Percentiles rank a stretch among this genome's conserved stretches.
These are phyloP conservation scores for Trichacis sp. DNA, from an alignment of 2,888 invertebrate species.

Conservation along the genomic window DNA sequence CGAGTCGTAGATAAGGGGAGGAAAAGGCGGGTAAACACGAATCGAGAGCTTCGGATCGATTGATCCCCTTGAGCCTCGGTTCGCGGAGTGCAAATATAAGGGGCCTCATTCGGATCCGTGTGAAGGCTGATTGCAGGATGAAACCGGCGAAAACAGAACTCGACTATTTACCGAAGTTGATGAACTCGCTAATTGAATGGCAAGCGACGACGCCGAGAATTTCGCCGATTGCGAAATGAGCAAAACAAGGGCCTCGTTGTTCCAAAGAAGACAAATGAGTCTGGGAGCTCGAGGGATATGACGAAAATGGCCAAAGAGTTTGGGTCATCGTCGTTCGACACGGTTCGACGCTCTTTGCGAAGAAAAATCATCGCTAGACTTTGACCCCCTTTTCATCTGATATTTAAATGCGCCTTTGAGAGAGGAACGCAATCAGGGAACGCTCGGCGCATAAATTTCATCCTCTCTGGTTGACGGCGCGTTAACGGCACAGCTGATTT, in stretches of 20 bases:
- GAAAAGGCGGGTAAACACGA: background rate
- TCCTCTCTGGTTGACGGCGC: background rate
- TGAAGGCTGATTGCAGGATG: constrained; percentile 9
- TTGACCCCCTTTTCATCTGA: constrained; percentile 2
- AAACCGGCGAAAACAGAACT: constrained; percentile 10
- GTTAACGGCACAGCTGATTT: background rate
- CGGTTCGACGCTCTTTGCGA: background rate
- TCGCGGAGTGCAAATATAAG: background rate
- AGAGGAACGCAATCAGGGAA: background rate
- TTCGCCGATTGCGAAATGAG: constrained; percentile 12
- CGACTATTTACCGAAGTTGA: constrained; percentile 20
- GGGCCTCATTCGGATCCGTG: background rate
- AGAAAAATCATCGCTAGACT: background rate
- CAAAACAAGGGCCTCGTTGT: constrained; percentile 1
- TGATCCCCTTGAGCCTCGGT: background rate
- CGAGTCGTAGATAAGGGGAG: too few relatives aligned
- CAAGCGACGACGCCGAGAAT: constrained; percentile 8
- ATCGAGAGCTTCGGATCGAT: background rate
- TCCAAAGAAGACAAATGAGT: background rate
- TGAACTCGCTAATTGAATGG: constrained; percentile 23
- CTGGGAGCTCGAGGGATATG: background rate
- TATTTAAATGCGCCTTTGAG: constrained; percentile 1
- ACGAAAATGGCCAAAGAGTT: background rate
- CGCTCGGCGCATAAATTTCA: background rate
- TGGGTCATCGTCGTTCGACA: background rate